A percentile compares a stretch with the other conserved stretches of the same genome.
Evolutionary conservation across 2,113 vertebrate species (phyloP).

Genomic region (Psettodes erumei): DNA sequence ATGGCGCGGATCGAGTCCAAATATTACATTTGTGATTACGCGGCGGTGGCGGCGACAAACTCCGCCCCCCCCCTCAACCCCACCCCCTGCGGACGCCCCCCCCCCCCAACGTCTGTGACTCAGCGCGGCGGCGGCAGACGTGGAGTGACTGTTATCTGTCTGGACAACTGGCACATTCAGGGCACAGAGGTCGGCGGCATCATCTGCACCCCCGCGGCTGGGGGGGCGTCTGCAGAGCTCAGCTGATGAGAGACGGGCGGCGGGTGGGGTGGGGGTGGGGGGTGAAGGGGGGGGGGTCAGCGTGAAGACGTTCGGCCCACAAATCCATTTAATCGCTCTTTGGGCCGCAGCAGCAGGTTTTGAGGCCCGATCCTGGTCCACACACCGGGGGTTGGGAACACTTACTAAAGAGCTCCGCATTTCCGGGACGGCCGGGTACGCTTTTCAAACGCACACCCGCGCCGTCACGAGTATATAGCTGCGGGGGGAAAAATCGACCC

Average conservation of each 20-base stretch:
- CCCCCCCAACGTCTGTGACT: constrained; percentile 33
- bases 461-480: too few relatives aligned
- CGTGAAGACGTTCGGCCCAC: too few relatives aligned
- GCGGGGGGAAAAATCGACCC: too few relatives aligned
- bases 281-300: too few relatives aligned
- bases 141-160: constrained; percentile 66
- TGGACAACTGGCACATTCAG: constrained; percentile 65
- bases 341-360: not conserved
- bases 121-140: constrained; percentile 38
- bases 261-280: too few relatives aligned
- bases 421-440: too few relatives aligned
- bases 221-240: too few relatives aligned
- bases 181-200: constrained; percentile 56
- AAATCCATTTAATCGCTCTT: not conserved
- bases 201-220: constrained; percentile 37
- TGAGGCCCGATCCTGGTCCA: not conserved
- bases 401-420: too few relatives aligned
- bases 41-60: constrained; percentile 25
- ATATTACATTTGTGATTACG: constrained; percentile 55
- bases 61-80: constrained; percentile 55
- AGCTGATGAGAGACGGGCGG: constrained; percentile 19
- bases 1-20: constrained; percentile 65
- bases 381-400: not conserved
- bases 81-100: constrained; percentile 35
- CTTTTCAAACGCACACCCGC: too few relatives aligned